Conservation (phyloP, 1,140 invertebrate genomes). For the Ladona fulva region DNA sequence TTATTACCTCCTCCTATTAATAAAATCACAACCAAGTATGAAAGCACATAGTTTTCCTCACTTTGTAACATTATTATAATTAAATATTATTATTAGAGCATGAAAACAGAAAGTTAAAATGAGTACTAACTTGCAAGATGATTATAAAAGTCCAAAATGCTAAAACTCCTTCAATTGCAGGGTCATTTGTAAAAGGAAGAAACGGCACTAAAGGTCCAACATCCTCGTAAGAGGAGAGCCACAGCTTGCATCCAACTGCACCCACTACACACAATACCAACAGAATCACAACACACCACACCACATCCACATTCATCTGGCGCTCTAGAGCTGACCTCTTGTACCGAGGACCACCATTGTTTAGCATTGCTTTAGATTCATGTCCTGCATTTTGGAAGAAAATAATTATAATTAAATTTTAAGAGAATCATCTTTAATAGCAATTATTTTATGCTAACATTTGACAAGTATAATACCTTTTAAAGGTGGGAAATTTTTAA, state of each 20-base stretch:
- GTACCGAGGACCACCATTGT: conserved; percentile 91
- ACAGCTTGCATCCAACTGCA: conserved; percentile 79
- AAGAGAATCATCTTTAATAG: too few species aligned
- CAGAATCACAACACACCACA: conserved; percentile 93
- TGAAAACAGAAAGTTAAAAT: conserved; percentile 13
- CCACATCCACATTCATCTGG: conserved; percentile 90
- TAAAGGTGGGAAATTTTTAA: too few species aligned
- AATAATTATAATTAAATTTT: too few species aligned
- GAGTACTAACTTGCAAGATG: conserved; percentile 67
- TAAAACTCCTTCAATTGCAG: conserved; percentile 70
- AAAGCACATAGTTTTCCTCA: too few species aligned
- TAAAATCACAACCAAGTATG: too few species aligned
- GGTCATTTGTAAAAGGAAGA: conserved; percentile 43
- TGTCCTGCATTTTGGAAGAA: conserved; percentile 51
- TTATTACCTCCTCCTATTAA: too few species aligned
- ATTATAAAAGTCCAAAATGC: conserved; percentile 95
- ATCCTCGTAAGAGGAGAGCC: conserved; percentile 53
- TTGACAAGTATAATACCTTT: too few species aligned
- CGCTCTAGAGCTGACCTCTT: conserved; percentile 87
- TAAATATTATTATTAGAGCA: too few species aligned
- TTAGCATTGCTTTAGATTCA: conserved; percentile 96
- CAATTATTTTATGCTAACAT: too few species aligned
- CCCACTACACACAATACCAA: conserved; percentile 84
- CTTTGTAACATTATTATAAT: too few species aligned
- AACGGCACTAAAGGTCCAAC: conserved; percentile 47